Percentiles rank a stretch among this genome's conserved stretches.
Evolutionary conservation across 2,113 vertebrate species (phyloP).

Genomic region (Chinchilla lanigera): DNA sequence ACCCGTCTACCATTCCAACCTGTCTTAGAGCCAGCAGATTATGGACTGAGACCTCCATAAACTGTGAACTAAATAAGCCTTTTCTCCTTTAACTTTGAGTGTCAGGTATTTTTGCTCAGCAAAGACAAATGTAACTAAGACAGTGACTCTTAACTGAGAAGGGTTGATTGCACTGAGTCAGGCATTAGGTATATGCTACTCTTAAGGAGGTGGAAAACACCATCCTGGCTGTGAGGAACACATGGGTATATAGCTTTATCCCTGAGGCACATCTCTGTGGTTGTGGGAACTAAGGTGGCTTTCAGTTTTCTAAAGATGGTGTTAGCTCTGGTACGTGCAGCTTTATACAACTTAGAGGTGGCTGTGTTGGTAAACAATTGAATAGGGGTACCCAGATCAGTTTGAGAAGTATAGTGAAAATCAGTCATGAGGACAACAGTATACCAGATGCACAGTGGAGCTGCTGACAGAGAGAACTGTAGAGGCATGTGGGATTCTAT

Average conservation of each 20-base stretch:
- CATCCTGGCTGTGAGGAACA: neutral
- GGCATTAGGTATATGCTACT: neutral
- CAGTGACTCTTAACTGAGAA: neutral
- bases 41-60: neutral
- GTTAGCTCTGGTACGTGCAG: neutral
- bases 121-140: neutral
- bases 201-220: neutral
- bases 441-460: neutral
- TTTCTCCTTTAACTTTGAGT: neutral
- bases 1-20: neutral
- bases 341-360: neutral
- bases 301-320: neutral
- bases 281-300: neutral
- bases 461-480: neutral
- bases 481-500: neutral
- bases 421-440: neutral
- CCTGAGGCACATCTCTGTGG: neutral
- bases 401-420: neutral
- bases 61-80: neutral
- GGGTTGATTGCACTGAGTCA: neutral
- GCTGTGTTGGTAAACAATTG: neutral
- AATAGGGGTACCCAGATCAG: neutral
- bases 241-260: neutral
- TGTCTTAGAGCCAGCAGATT: neutral
- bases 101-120: neutral